Evolutionary conservation across 2,113 vertebrate genomes (phyloP).

Genomic region (Thalassarche chlororhynchos): DNA sequence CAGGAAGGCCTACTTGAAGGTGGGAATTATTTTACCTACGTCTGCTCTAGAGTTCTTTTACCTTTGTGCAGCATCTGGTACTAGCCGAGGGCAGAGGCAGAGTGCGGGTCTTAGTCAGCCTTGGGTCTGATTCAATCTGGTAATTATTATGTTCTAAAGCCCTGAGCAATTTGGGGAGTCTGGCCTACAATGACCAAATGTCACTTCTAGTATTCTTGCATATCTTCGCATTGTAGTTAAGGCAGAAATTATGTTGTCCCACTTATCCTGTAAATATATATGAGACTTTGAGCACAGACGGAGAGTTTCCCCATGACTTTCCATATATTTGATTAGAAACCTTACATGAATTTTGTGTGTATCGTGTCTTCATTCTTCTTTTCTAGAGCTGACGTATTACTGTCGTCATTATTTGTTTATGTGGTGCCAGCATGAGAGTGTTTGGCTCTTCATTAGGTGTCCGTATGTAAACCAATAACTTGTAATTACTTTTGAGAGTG

Average conservation of each 20-base stretch:
- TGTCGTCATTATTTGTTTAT: neutral
- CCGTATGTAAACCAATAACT: neutral
- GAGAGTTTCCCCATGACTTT: neutral
- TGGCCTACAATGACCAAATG: neutral
- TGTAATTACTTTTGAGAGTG: neutral
- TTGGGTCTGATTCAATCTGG: neutral
- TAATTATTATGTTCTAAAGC: neutral
- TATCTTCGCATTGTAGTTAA: neutral
- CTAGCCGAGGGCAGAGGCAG: neutral
- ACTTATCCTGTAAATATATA: neutral
- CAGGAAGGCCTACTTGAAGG: neutral
- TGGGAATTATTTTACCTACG: neutral
- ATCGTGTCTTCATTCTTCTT: neutral
- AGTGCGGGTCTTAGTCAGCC: neutral
- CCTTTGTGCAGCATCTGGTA: neutral
- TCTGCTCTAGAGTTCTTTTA: neutral
- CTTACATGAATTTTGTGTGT: neutral
- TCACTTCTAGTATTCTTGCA: neutral
- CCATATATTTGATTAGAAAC: neutral
- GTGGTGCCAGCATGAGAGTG: neutral
- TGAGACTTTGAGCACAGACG: neutral
- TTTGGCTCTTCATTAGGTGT: conserved; percentile 10
- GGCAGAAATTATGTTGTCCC: neutral
- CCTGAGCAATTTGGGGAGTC: neutral
- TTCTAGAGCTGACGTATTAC: neutral